Evolutionary conservation across 2,888 invertebrate genomes (phyloP).

Genomic region (Spisula solida): DNA sequence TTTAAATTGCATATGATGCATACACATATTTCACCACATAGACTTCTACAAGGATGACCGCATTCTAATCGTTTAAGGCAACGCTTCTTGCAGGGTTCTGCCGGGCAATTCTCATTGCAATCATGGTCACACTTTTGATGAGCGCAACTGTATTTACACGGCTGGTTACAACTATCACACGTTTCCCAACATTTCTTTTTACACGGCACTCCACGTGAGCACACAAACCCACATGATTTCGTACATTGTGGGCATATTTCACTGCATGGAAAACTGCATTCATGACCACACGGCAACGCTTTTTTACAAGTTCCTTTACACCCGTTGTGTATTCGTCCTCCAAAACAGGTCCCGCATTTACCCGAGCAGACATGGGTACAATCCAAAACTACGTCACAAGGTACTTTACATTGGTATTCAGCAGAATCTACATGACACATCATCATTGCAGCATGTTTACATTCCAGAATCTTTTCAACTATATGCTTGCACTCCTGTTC

Average conservation of each 20-base stretch:
- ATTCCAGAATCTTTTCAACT: conserved; percentile 50
- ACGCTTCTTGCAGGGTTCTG: conserved; percentile 83
- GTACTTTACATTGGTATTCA: conserved; percentile 84
- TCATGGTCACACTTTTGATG: conserved; percentile 81
- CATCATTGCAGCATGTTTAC: conserved; percentile 82
- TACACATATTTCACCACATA: conserved; percentile 92
- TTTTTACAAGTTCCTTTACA: conserved; percentile 90
- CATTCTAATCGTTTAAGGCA: conserved; percentile 88
- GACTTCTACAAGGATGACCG: conserved; percentile 90
- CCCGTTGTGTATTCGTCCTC: conserved; percentile 90
- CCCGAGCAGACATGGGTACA: conserved; percentile 83
- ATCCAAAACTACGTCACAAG: conserved; percentile 72
- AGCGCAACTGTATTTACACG: conserved; percentile 82
- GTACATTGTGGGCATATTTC: conserved; percentile 86
- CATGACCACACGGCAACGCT: conserved; percentile 88
- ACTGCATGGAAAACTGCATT: conserved; percentile 86
- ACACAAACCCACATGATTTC: conserved; percentile 84
- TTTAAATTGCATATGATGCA: conserved; percentile 85
- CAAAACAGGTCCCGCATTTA: conserved; percentile 84
- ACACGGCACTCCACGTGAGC: conserved; percentile 82
- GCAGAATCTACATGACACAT: conserved; percentile 87
- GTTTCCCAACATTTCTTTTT: conserved; percentile 79
- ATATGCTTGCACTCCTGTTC: conserved; percentile 58
- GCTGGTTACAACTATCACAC: conserved; percentile 83
- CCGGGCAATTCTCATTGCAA: conserved; percentile 85